A percentile compares a stretch with the other conserved stretches of the same genome.
Conservation (phyloP, 2,888 invertebrate species). For the Terebella lapidaria region DNA sequence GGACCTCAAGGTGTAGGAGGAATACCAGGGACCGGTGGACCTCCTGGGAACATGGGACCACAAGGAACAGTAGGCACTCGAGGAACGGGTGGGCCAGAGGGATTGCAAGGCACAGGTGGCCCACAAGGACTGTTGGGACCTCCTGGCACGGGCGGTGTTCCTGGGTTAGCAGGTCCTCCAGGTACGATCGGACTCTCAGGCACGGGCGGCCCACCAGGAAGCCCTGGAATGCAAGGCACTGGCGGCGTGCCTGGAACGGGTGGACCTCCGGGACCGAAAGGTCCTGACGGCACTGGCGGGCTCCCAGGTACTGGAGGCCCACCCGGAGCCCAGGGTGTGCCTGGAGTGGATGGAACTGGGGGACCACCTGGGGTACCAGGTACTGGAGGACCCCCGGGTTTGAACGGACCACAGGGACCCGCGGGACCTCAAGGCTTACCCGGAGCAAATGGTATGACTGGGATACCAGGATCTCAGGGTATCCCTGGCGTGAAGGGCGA, state of each 20-base stretch:
- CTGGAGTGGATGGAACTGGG: neutral
- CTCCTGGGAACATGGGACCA: neutral
- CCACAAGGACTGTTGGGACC: neutral
- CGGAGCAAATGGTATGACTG: neutral
- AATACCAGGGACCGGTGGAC: neutral
- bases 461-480: neutral
- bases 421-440: neutral
- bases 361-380: neutral
- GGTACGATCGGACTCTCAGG: neutral
- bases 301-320: neutral
- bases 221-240: neutral
- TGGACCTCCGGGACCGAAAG: neutral
- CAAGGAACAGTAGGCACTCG: neutral
- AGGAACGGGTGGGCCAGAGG: neutral
- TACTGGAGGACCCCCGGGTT: neutral
- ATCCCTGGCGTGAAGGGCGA: neutral
- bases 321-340: neutral
- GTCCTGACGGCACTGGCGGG: too few relatives aligned
- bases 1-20: conserved; percentile 4
- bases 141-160: neutral
- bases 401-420: neutral
- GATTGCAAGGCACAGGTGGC: neutral
- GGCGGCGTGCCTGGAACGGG: neutral
- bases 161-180: neutral
- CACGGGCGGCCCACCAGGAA: conserved; percentile 1